Conservation (phyloP, 2,888 invertebrate genomes). For the Ichneumoninae sp. region DNA sequence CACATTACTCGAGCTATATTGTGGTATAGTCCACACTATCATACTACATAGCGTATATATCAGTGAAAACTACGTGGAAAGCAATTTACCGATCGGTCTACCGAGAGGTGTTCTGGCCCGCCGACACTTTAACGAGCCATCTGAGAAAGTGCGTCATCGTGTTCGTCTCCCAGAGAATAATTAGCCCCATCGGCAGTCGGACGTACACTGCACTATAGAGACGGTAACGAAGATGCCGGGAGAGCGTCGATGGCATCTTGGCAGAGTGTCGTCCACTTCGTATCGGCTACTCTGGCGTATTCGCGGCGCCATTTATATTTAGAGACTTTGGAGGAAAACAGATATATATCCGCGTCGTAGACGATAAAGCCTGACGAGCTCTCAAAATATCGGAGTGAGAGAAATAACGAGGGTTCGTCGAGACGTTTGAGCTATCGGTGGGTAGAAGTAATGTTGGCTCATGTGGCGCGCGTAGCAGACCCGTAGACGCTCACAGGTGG, state of each 20-base stretch:
- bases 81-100: conserved; percentile 56
- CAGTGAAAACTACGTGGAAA: conserved; percentile 32
- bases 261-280: conserved; percentile 50
- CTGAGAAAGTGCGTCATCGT: conserved; percentile 34
- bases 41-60: background rate
- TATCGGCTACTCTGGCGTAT: background rate
- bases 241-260: conserved; percentile 49
- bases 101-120: conserved; percentile 28
- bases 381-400: conserved; percentile 6
- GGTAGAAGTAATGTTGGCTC: background rate
- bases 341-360: background rate
- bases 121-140: conserved; percentile 34
- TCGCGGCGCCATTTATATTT: conserved; percentile 61
- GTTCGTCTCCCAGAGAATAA: conserved; percentile 43
- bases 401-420: conserved; percentile 5
- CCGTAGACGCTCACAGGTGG: background rate
- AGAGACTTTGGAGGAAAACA: background rate
- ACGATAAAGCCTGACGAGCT: conserved; percentile 2
- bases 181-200: conserved; percentile 17
- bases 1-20: conserved; percentile 22
- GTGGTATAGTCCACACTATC: background rate
- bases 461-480: background rate
- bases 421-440: background rate
- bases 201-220: background rate
- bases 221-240: conserved; percentile 30